Evolutionary conservation across 2,113 vertebrate species (phyloP).

Genomic region (Corythornis cristatus): DNA sequence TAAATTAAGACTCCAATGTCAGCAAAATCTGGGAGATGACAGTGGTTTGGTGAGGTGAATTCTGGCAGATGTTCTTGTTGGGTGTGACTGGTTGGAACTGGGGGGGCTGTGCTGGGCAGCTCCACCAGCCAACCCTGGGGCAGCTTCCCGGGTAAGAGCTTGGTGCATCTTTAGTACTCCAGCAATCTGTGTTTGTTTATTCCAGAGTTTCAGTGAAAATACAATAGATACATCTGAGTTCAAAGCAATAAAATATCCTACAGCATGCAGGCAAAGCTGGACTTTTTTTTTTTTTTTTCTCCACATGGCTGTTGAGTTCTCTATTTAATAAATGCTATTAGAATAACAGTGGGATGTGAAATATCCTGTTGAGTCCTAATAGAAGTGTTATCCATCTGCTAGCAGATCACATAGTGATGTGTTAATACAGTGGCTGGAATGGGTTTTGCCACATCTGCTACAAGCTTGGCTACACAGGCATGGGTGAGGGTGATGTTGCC

Average conservation of each 20-base stretch:
- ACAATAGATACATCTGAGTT: not conserved
- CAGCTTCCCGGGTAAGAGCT: not conserved
- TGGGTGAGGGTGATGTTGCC: not conserved
- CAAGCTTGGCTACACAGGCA: not conserved
- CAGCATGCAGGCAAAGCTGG: not conserved
- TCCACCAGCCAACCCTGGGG: not conserved
- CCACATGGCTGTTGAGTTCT: not conserved
- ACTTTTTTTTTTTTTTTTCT: not conserved
- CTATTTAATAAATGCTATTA: constrained; percentile 35
- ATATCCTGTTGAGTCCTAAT: not conserved
- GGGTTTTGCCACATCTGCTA: not conserved
- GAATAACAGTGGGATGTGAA: constrained; percentile 21
- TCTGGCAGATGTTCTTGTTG: not conserved
- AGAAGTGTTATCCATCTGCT: not conserved
- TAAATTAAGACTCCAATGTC: not conserved
- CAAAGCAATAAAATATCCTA: not conserved
- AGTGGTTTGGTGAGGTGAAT: not conserved
- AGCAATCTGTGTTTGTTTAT: not conserved
- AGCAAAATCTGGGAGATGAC: not conserved
- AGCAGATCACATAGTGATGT: not conserved
- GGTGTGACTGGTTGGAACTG: not conserved
- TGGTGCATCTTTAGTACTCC: not conserved
- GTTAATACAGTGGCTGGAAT: not conserved
- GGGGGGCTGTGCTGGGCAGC: not conserved
- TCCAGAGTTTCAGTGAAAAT: not conserved